phyloP scores from a whole-genome alignment of 2,888 invertebrate genomes.

The Xylophagus ater region DNA sequence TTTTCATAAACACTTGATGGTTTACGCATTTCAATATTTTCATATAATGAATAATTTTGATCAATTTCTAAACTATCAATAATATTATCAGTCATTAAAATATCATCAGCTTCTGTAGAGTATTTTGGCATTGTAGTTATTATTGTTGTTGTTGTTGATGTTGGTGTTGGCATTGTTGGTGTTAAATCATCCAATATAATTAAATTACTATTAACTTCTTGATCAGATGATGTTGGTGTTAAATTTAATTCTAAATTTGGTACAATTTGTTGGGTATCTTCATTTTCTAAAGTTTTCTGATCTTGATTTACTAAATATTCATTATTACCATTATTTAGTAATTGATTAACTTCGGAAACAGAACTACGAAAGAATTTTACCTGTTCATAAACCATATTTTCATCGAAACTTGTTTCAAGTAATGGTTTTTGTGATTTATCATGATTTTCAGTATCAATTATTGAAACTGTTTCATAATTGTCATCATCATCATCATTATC shows the following conservation, averaged over 20 bases:
- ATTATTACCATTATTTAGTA: slow-evolving; percentile 34
- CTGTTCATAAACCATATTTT: slow-evolving; percentile 54
- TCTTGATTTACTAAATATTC: slow-evolving; percentile 6
- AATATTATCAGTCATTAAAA: slow-evolving; percentile 21
- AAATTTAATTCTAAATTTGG: slow-evolving; percentile 13
- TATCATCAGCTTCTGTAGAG: slow-evolving; percentile 23
- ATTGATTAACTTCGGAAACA: slow-evolving; percentile 61
- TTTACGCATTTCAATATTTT: slow-evolving; percentile 37
- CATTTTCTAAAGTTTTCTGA: slow-evolving; percentile 5
- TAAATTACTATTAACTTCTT: slow-evolving; percentile 21
- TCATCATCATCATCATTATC: slow-evolving; percentile 40
- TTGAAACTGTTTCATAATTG: slow-evolving; percentile 28
- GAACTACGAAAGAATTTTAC: slow-evolving; percentile 64
- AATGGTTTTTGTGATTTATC: slow-evolving; percentile 28
- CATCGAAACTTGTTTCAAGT: slow-evolving; percentile 48
- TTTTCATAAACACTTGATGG: slow-evolving; percentile 35
- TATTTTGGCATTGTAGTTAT: too few species aligned
- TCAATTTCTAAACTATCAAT: slow-evolving; percentile 25
- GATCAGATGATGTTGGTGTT: too few species aligned
- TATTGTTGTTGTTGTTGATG: too few species aligned
- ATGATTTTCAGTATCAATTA: slow-evolving; percentile 8
- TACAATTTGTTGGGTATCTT: slow-evolving; percentile 12
- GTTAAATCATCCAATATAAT: slow-evolving; percentile 18
- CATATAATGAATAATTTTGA: slow-evolving; percentile 32
- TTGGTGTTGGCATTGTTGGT: slow-evolving; percentile 2